Percentiles rank a stretch among this genome's conserved stretches.
phyloP scores from a whole-genome alignment of 2,797 vertebrate genomes.

The Pogonophryne albipinna region DNA sequence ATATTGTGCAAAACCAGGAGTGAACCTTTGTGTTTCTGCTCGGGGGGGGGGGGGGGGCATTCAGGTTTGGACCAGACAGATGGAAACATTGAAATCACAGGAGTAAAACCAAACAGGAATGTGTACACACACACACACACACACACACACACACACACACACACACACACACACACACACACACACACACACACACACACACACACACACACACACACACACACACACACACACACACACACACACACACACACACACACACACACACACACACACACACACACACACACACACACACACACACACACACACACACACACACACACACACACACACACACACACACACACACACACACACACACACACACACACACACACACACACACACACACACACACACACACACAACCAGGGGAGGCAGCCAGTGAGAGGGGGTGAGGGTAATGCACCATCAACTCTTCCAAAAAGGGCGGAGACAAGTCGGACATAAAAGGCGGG shows the following conservation, averaged over 20 bases:
- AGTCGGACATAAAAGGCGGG: slow-evolving; percentile 67
- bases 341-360: neutral
- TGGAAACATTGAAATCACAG: slow-evolving; percentile 79
- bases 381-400: too few species aligned
- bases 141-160: neutral
- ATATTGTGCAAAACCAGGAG: slow-evolving; percentile 82
- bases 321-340: too few species aligned
- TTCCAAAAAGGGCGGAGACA: slow-evolving; percentile 66
- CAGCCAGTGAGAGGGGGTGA: slow-evolving; percentile 58
- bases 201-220: too few species aligned
- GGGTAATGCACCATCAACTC: slow-evolving; percentile 69
- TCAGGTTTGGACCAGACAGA: slow-evolving; percentile 73
- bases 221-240: too few species aligned
- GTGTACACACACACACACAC: slow-evolving; percentile 56
- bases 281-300: too few species aligned
- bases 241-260: neutral
- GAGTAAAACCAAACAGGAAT: slow-evolving; percentile 78
- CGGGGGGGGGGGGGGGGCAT: slow-evolving; percentile 39
- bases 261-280: too few species aligned
- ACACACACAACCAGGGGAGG: neutral
- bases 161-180: too few species aligned
- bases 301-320: neutral
- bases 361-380: too few species aligned
- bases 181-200: too few species aligned
- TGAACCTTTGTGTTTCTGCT: slow-evolving; percentile 80